phyloP scores from a whole-genome alignment of 2,888 invertebrate species.

The Orchesellides sinensis region DNA sequence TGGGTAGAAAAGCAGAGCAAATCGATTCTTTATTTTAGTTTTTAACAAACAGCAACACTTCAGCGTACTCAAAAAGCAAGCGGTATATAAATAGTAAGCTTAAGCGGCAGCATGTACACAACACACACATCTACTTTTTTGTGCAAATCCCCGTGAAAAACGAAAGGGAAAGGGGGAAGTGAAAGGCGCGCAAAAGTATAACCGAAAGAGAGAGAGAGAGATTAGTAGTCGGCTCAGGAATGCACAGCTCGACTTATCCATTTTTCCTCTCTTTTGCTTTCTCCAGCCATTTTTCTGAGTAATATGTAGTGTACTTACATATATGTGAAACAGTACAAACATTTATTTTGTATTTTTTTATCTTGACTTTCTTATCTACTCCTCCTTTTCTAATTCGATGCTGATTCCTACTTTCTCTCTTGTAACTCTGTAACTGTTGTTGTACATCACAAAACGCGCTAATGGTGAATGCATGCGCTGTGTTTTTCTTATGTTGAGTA shows the following conservation, averaged over 20 bases:
- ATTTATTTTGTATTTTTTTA: neutral
- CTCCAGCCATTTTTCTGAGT: neutral
- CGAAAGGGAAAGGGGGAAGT: slow-evolving; percentile 3
- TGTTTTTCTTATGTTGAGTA: no score
- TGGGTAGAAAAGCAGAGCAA: slow-evolving; percentile 1
- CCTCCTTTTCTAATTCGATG: neutral
- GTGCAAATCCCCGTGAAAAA: slow-evolving; percentile 19
- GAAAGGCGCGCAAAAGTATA: slow-evolving; percentile 20
- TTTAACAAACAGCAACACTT: neutral
- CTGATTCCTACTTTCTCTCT: no score
- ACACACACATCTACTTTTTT: neutral
- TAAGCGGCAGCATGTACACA: no score
- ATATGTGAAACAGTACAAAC: no score
- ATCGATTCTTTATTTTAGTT: slow-evolving; percentile 40
- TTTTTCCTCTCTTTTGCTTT: slow-evolving; percentile 4
- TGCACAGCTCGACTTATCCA: slow-evolving; percentile 26
- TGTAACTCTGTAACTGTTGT: no score
- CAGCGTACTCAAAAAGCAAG: neutral
- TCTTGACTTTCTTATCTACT: neutral
- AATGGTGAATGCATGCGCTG: no score
- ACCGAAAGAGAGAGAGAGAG: slow-evolving; percentile 37
- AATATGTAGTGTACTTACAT: no score
- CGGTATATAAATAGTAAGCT: no score
- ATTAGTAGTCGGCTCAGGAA: slow-evolving; percentile 53
- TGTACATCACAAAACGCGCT: no score